Percentiles rank a stretch among this genome's conserved stretches.
Conservation (phyloP, 2,797 vertebrate species). For the Heliangelus exortis region DNA sequence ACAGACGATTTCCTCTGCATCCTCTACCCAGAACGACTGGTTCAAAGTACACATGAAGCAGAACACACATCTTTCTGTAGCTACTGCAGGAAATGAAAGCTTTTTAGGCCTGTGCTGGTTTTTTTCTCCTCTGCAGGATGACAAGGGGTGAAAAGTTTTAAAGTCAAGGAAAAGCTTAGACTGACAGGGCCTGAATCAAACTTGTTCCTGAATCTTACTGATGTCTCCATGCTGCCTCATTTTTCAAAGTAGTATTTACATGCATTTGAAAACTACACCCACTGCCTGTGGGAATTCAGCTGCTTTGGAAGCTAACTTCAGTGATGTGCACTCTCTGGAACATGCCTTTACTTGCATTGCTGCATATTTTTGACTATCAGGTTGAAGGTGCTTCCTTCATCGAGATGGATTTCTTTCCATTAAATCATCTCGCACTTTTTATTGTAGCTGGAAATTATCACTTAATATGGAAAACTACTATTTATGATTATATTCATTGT, state of each 20-base stretch:
- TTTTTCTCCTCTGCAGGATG: not conserved
- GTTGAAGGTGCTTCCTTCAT: not conserved
- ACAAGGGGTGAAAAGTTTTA: not conserved
- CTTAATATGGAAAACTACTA: not conserved
- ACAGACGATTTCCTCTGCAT: not conserved
- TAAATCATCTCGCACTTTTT: not conserved
- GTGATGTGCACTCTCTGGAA: not conserved
- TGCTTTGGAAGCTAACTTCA: not conserved
- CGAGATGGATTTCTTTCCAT: not conserved
- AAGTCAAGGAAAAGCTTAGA: not conserved
- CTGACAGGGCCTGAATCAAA: too few species aligned
- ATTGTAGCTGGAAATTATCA: not conserved
- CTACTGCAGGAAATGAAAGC: not conserved
- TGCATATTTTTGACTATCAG: not conserved
- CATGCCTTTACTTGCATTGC: conserved; percentile 20
- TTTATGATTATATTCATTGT: not conserved
- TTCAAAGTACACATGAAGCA: not conserved
- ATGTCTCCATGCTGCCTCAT: not conserved
- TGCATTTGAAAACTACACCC: not conserved
- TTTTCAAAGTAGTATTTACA: conserved; percentile 10
- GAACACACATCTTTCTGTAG: rapidly evolving
- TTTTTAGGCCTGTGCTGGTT: not conserved
- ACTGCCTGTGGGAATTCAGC: not conserved
- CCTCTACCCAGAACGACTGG: not conserved
- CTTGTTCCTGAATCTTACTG: not conserved